phyloP scores from a whole-genome alignment of 1,140 invertebrate species.

The Agrilus planipennis region DNA sequence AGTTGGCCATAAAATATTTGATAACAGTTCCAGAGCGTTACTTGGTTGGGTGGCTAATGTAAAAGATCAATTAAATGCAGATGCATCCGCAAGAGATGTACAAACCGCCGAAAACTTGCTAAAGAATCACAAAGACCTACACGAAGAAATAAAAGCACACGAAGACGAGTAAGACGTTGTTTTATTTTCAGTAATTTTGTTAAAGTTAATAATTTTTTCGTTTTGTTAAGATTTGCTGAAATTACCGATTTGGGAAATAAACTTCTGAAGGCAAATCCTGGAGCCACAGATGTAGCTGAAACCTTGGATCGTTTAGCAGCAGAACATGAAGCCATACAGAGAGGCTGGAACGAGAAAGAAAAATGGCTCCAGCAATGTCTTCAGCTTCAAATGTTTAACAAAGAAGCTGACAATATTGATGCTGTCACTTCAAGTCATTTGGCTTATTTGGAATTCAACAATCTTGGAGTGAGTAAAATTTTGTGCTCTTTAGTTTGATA shows the following conservation, averaged over 20 bases:
- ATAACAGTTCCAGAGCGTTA: constrained; percentile 69
- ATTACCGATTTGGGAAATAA: constrained; percentile 65
- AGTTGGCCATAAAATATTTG: constrained; percentile 90
- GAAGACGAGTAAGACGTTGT: constrained; percentile 59
- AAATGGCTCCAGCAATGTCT: constrained; percentile 73
- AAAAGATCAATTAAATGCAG: constrained; percentile 69
- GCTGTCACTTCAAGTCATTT: constrained; percentile 88
- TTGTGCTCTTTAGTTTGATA: not conserved
- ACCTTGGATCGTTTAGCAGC: constrained; percentile 59
- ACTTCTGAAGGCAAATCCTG: constrained; percentile 55
- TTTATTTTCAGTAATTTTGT: too few species aligned
- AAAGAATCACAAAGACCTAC: constrained; percentile 84
- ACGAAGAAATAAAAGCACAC: constrained; percentile 84
- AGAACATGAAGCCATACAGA: constrained; percentile 62
- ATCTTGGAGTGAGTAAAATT: constrained; percentile 62
- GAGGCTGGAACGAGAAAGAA: constrained; percentile 73
- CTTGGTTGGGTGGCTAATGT: constrained; percentile 67
- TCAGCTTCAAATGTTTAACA: constrained; percentile 83
- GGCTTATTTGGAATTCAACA: constrained; percentile 80
- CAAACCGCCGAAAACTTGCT: constrained; percentile 80
- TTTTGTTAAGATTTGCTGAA: constrained; percentile 54
- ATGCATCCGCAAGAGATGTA: constrained; percentile 75
- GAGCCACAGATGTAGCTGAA: constrained; percentile 55
- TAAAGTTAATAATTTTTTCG: not conserved
- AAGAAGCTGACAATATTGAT: constrained; percentile 95